A percentile compares a stretch with the other conserved stretches of the same genome.
Conservation (phyloP, 2,113 vertebrate genomes). For the Neotragus moschatus region DNA sequence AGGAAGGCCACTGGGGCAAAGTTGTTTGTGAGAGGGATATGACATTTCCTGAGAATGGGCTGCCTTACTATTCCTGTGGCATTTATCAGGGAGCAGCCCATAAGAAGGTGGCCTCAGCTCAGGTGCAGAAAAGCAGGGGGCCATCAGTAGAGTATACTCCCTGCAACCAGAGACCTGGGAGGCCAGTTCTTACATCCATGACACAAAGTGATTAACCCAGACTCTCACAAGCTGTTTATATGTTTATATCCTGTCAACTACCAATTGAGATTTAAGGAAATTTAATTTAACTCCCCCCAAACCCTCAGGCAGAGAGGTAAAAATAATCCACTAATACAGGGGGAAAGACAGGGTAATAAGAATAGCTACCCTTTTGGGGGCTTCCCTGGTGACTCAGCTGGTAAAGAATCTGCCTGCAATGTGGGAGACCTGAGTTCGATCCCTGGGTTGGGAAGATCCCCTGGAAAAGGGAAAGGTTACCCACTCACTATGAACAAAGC, state of each 20-base stretch:
- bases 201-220: neutral
- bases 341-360: neutral
- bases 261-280: neutral
- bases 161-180: neutral
- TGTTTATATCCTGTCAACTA: neutral
- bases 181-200: neutral
- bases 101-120: neutral
- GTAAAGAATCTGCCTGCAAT: neutral
- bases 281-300: neutral
- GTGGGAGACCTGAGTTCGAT: neutral
- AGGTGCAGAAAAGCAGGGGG: neutral
- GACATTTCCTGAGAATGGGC: neutral
- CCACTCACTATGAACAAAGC: neutral
- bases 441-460: neutral
- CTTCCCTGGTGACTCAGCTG: neutral
- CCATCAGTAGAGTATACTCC: rapidly evolving
- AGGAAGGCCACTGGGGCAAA: neutral
- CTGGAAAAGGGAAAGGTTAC: neutral
- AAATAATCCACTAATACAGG: neutral
- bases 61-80: neutral
- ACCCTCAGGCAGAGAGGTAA: neutral
- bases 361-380: neutral
- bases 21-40: neutral
- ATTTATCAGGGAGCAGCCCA: neutral
- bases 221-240: neutral